Conservation (phyloP, 2,113 vertebrate species). For the Sebastes schlegelii region DNA sequence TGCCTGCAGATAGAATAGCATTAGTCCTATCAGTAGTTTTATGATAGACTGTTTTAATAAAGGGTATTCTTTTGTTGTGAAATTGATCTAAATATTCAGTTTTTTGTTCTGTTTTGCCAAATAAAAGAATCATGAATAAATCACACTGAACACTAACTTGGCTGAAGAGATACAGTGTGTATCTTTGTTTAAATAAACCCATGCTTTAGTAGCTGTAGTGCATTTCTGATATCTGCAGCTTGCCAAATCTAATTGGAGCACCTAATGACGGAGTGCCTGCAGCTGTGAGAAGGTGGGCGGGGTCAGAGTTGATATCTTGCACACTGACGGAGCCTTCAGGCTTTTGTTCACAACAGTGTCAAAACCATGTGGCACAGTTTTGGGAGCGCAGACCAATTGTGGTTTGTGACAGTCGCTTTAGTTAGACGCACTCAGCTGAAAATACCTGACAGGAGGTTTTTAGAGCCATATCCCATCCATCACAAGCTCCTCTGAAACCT, state of each 20-base stretch:
- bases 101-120: no score
- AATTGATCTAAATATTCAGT: not conserved
- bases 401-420: not conserved
- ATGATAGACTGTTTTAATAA: not conserved
- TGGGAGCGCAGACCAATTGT: not conserved
- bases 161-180: not conserved
- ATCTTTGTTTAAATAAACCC: not conserved
- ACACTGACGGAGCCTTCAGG: not conserved
- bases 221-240: conserved; percentile 15
- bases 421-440: not conserved
- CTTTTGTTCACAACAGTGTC: not conserved
- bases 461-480: not conserved
- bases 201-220: not conserved
- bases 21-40: not conserved
- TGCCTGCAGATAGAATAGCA: not conserved
- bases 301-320: conserved; percentile 3
- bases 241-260: conserved; percentile 26
- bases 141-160: not conserved
- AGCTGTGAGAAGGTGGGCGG: conserved; percentile 35
- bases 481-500: not conserved
- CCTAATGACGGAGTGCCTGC: conserved; percentile 30
- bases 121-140: not conserved
- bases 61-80: not conserved
- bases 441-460: not conserved
- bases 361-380: not conserved